Evolutionary conservation across 2,888 invertebrate species (phyloP).

Genomic region (Brachypalpus laphriformis): DNA sequence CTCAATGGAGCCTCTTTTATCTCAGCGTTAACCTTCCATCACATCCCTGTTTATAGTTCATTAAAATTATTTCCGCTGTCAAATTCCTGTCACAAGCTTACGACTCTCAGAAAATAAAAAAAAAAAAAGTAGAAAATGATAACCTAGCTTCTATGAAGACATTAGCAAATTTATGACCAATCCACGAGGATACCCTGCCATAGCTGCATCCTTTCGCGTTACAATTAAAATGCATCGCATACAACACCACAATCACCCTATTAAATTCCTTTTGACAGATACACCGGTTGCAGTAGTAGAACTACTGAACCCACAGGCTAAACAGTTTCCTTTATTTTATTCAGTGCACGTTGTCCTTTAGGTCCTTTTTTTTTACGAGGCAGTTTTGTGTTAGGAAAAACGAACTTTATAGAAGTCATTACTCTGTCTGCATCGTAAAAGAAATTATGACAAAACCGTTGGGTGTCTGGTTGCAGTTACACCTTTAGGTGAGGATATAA

Average conservation of each 20-base stretch:
- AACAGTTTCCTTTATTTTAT: conserved; percentile 15
- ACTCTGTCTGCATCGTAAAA: conserved; percentile 48
- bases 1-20: too few relatives aligned
- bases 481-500: conserved; percentile 41
- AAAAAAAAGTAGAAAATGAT: conserved; percentile 6
- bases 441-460: conserved; percentile 58
- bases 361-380: conserved; percentile 38
- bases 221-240: conserved; percentile 65
- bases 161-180: conserved; percentile 52
- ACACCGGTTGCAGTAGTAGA: conserved; percentile 32
- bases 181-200: neutral
- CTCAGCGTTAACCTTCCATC: too few relatives aligned
- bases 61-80: conserved; percentile 27
- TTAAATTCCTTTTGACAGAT: conserved; percentile 56
- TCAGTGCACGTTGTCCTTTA: conserved; percentile 47
- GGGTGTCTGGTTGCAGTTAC: conserved; percentile 9
- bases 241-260: conserved; percentile 47
- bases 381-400: conserved; percentile 31
- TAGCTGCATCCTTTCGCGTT: conserved; percentile 1
- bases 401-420: conserved; percentile 38
- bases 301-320: neutral
- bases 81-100: conserved; percentile 25
- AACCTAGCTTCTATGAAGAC: conserved; percentile 18
- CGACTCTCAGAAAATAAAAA: neutral
- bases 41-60: conserved; percentile 15